Conservation (phyloP, 2,888 invertebrate genomes). For the Nephrotoma appendiculata region DNA sequence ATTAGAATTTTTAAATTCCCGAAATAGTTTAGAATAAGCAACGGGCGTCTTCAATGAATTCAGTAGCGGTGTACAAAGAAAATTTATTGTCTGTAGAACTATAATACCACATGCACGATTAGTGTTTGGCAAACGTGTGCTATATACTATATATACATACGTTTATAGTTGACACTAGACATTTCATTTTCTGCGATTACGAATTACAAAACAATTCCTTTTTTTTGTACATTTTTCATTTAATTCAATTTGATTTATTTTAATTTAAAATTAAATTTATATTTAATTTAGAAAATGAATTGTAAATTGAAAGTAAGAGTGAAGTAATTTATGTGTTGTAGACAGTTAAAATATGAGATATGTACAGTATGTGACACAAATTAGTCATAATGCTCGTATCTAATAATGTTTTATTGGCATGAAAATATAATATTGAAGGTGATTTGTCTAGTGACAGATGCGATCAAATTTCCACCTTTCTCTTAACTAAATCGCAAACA, state of each 20-base stretch:
- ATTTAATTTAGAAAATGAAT: not conserved
- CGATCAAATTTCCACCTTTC: not conserved
- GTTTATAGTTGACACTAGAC: not conserved
- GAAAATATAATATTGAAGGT: not conserved
- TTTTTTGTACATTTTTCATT: not conserved
- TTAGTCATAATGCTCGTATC: not conserved
- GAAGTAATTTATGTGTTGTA: not conserved
- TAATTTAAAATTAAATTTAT: not conserved
- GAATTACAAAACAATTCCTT: not conserved
- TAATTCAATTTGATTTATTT: not conserved
- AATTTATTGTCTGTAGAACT: not conserved
- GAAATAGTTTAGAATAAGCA: not conserved
- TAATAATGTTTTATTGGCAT: not conserved
- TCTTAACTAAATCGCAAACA: not conserved
- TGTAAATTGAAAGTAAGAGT: not conserved
- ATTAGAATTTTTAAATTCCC: not conserved
- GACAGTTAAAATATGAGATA: not conserved
- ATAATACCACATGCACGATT: not conserved
- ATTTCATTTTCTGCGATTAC: not conserved
- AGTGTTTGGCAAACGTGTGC: not conserved
- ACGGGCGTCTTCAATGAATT: not conserved
- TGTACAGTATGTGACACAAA: not conserved
- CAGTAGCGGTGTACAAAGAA: not conserved
- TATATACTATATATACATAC: not conserved
- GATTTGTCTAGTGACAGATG: not conserved